These are phyloP conservation scores for Spilarctia lutea DNA, from an alignment of 2,888 invertebrate species.

Conservation along the genomic window DNA sequence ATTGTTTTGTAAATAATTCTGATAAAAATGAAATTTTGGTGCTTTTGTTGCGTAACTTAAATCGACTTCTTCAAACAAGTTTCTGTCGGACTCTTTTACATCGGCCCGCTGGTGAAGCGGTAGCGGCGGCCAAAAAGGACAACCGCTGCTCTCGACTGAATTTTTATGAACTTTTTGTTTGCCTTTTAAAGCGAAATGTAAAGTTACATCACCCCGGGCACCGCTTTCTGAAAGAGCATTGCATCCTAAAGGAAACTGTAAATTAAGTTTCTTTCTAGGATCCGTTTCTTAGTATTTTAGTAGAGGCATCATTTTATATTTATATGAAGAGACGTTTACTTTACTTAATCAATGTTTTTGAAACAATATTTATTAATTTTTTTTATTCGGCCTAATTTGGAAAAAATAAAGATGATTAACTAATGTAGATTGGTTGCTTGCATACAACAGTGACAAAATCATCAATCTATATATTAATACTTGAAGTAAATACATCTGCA, in stretches of 20 bases:
- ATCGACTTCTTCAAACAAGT: conserved; percentile 81
- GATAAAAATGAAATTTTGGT: conserved; percentile 58
- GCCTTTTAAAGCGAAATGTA: conserved; percentile 71
- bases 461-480: too few species aligned
- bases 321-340: not conserved
- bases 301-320: conserved; percentile 37
- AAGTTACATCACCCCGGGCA: conserved; percentile 66
- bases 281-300: conserved; percentile 45
- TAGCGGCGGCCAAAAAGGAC: conserved; percentile 75
- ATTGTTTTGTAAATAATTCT: conserved; percentile 45
- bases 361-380: not conserved
- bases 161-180: conserved; percentile 81
- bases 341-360: not conserved
- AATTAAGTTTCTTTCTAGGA: conserved; percentile 61
- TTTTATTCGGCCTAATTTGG: not conserved
- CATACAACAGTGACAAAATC: too few species aligned
- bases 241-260: conserved; percentile 66
- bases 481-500: too few species aligned
- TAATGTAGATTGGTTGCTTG: not conserved
- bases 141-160: conserved; percentile 68
- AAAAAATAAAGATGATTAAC: not conserved
- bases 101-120: conserved; percentile 60
- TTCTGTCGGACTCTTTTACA: conserved; percentile 70
- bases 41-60: conserved; percentile 76
- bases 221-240: conserved; percentile 64